phyloP scores from a whole-genome alignment of 2,888 invertebrate genomes.

The Lithosia quadra region DNA sequence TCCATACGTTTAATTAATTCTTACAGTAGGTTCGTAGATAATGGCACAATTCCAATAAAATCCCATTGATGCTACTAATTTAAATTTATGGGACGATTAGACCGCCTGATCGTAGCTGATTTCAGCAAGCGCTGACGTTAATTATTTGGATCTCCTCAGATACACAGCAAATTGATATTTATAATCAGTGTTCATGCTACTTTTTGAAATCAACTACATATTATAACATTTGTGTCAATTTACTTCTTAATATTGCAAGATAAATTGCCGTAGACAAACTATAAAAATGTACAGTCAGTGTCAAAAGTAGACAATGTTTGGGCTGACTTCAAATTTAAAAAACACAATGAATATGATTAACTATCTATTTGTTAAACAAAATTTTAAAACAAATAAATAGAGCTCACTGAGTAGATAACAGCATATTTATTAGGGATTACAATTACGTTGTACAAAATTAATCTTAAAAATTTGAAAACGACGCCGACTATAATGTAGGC shows the following conservation, averaged over 20 bases:
- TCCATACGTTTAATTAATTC: conserved; percentile 26
- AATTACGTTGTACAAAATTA: too few relatives aligned
- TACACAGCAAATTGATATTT: conserved; percentile 39
- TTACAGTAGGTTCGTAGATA: conserved; percentile 50
- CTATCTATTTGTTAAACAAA: too few relatives aligned
- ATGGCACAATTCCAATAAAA: conserved; percentile 82
- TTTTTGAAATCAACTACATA: conserved; percentile 24
- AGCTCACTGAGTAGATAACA: too few relatives aligned
- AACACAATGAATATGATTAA: too few relatives aligned
- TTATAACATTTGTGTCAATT: conserved; percentile 6
- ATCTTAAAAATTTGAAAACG: too few relatives aligned
- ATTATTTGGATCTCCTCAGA: conserved; percentile 43
- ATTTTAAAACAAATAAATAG: too few relatives aligned
- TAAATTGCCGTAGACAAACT: background rate
- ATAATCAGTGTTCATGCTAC: conserved; percentile 37
- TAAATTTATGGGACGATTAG: conserved; percentile 86
- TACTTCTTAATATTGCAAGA: background rate
- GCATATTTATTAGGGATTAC: too few relatives aligned
- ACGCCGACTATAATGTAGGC: too few relatives aligned
- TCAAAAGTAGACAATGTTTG: too few relatives aligned
- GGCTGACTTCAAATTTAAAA: too few relatives aligned
- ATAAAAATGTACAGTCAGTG: background rate
- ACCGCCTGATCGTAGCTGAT: conserved; percentile 71
- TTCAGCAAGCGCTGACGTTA: conserved; percentile 68
- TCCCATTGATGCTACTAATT: conserved; percentile 83